These are phyloP conservation scores for Siphamia tubifer DNA, from an alignment of 2,113 vertebrate species.

Conservation along the genomic window DNA sequence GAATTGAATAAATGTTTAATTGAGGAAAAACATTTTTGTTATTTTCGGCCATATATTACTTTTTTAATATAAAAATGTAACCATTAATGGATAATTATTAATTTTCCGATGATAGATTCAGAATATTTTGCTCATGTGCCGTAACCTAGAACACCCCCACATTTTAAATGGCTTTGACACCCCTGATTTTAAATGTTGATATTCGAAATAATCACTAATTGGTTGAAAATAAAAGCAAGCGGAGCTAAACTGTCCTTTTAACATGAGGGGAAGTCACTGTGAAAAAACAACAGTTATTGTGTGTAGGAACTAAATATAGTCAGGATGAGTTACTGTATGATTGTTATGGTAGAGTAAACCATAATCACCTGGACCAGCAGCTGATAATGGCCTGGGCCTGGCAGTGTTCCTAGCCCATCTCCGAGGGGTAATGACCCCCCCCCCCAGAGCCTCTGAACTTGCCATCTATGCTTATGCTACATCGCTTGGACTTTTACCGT, in stretches of 20 bases:
- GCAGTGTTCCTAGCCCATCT: conserved; percentile 42
- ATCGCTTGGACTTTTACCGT: conserved; percentile 39
- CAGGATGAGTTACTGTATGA: conserved; percentile 23
- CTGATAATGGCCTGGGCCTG: conserved; percentile 35
- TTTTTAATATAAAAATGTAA: too few species aligned
- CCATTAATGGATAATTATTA: too few species aligned
- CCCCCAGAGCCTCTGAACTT: conserved; percentile 41
- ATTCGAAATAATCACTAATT: too few species aligned
- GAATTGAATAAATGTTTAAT: too few species aligned
- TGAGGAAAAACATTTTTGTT: too few species aligned
- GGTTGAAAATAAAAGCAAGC: too few species aligned
- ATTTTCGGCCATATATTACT: too few species aligned
- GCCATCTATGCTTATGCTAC: conserved; percentile 42
- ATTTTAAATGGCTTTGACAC: too few species aligned
- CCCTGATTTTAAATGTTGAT: too few species aligned
- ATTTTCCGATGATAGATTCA: too few species aligned
- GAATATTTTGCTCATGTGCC: too few species aligned
- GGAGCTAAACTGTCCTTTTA: neutral
- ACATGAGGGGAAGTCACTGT: neutral
- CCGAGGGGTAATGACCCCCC: conserved; percentile 57
- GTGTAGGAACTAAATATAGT: conserved; percentile 29
- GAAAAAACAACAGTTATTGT: neutral
- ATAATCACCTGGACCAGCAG: conserved; percentile 58
- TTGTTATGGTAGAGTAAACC: conserved; percentile 52
- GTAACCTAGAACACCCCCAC: too few species aligned